Percentiles rank a stretch among this genome's conserved stretches.
These are phyloP conservation scores for Cyanoderma ruficeps DNA, from an alignment of 2,113 vertebrate species.

Conservation along the genomic window DNA sequence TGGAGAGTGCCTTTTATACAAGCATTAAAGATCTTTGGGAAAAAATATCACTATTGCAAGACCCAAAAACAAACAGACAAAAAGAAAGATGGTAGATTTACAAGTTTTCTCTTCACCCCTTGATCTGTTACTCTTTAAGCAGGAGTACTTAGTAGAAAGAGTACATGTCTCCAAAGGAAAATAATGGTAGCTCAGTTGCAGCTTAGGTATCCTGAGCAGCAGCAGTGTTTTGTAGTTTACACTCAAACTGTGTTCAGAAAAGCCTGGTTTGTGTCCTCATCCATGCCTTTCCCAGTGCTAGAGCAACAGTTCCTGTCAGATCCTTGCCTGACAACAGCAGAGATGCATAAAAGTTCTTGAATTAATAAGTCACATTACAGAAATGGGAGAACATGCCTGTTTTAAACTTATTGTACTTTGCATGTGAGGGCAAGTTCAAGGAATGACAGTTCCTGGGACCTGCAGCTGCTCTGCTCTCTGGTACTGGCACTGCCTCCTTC, in stretches of 20 bases:
- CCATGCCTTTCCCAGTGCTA: not conserved
- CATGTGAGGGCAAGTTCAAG: not conserved
- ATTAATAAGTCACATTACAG: not conserved
- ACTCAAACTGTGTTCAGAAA: not conserved
- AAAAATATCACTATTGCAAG: rapidly evolving
- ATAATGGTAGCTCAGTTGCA: not conserved
- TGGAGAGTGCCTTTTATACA: not conserved
- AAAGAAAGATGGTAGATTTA: not conserved
- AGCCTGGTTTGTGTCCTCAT: not conserved
- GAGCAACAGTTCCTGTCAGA: not conserved
- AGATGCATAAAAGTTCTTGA: not conserved
- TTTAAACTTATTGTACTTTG: not conserved
- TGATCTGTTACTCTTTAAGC: not conserved
- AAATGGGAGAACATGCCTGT: not conserved
- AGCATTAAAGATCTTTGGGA: not conserved
- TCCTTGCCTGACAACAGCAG: not conserved
- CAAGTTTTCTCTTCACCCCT: not conserved
- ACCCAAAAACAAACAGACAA: not conserved
- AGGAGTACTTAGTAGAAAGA: not conserved
- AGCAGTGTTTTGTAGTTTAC: not conserved
- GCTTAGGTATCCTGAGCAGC: not conserved
- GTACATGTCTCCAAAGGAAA: not conserved
- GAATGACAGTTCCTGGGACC: not conserved
- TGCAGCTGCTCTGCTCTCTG: not conserved
- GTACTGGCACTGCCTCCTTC: not conserved